phyloP scores from a whole-genome alignment of 2,888 invertebrate genomes.

The Agonopterix heracliana region DNA sequence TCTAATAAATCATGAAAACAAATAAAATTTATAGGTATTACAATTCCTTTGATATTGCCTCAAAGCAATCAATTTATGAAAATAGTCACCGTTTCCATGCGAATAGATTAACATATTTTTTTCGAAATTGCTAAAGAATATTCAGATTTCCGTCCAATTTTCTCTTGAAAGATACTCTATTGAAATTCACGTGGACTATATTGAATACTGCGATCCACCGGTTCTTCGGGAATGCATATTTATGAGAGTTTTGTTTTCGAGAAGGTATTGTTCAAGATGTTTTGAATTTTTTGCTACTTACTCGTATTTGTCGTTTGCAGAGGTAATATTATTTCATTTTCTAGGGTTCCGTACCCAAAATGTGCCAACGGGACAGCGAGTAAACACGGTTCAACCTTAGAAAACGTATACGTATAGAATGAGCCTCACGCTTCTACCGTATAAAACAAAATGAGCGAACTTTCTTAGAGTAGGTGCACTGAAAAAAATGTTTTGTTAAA shows the following conservation, averaged over 20 bases:
- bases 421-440: too few species aligned
- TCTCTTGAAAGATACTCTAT: slow-evolving; percentile 56
- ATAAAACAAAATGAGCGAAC: too few species aligned
- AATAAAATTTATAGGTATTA: slow-evolving; percentile 21
- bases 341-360: too few species aligned
- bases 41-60: slow-evolving; percentile 57
- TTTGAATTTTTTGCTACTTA: slow-evolving; percentile 15
- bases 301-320: background rate
- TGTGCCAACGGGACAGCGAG: too few species aligned
- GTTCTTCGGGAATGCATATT: slow-evolving; percentile 45
- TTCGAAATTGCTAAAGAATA: slow-evolving; percentile 60
- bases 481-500: too few species aligned
- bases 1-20: too few species aligned
- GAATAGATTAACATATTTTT: slow-evolving; percentile 68
- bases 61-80: slow-evolving; percentile 64
- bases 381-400: too few species aligned
- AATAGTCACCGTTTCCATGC: slow-evolving; percentile 47
- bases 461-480: too few species aligned
- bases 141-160: slow-evolving; percentile 66
- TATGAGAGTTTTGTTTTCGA: slow-evolving; percentile 34
- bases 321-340: too few species aligned
- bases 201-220: slow-evolving; percentile 55
- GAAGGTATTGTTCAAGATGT: slow-evolving; percentile 30
- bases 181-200: slow-evolving; percentile 57
- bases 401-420: too few species aligned